A percentile compares a stretch with the other conserved stretches of the same genome.
phyloP scores from a whole-genome alignment of 2,888 invertebrate species.

The Gari tellinella region DNA sequence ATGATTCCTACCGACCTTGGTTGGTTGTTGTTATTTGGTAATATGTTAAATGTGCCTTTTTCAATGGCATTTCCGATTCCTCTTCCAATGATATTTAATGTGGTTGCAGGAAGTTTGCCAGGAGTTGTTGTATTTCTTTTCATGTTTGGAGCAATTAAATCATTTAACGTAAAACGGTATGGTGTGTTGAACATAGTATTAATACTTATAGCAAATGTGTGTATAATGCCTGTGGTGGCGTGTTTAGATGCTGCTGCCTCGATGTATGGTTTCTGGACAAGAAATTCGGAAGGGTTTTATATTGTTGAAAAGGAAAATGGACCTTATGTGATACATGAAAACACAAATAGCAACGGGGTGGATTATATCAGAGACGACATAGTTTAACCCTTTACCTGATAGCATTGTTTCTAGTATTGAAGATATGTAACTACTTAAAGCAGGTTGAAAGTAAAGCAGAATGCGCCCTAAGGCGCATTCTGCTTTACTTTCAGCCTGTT shows the following conservation, averaged over 20 bases:
- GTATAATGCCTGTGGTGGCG: constrained; percentile 56
- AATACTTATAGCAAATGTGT: constrained; percentile 46
- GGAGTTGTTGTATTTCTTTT: constrained; percentile 61
- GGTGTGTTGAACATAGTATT: constrained; percentile 47
- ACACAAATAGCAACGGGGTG: too few relatives aligned
- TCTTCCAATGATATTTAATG: constrained; percentile 51
- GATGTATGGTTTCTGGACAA: constrained; percentile 56
- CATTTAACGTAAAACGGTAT: constrained; percentile 56
- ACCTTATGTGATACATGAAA: not conserved
- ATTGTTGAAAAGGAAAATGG: constrained; percentile 56
- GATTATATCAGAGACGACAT: too few relatives aligned
- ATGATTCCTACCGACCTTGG: constrained; percentile 60
- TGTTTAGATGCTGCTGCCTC: constrained; percentile 58
- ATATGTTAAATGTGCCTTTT: constrained; percentile 57
- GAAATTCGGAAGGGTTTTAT: constrained; percentile 55
- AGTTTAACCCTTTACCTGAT: too few relatives aligned
- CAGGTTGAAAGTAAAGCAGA: too few relatives aligned
- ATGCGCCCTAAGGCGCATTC: too few relatives aligned
- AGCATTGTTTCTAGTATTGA: too few relatives aligned
- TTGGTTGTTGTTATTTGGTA: constrained; percentile 56
- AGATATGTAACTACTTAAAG: too few relatives aligned
- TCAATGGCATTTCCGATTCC: constrained; percentile 60
- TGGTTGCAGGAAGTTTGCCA: constrained; percentile 56
- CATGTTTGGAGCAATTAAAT: constrained; percentile 62
- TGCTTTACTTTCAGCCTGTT: too few relatives aligned